A percentile compares a stretch with the other conserved stretches of the same genome.
Evolutionary conservation across 2,888 invertebrate genomes (phyloP).

Genomic region (Cephus pygmeus): DNA sequence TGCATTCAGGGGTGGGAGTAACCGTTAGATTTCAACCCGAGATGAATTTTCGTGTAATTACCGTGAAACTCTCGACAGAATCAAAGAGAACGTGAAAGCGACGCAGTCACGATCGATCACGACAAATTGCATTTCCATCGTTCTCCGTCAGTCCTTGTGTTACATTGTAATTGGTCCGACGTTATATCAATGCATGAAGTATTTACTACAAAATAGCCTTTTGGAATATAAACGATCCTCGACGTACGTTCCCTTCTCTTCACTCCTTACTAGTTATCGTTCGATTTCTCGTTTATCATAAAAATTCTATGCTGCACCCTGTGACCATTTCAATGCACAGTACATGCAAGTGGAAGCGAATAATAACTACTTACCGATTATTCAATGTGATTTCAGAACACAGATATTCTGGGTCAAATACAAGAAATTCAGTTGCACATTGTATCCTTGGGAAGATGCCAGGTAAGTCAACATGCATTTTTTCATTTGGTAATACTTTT

Average conservation of each 20-base stretch:
- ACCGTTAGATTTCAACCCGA: background rate
- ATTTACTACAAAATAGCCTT: background rate
- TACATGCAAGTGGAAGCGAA: background rate
- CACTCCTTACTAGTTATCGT: background rate
- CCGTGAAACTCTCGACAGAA: no score
- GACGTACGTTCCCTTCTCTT: background rate
- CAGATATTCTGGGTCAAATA: conserved; percentile 69
- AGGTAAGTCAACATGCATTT: conserved; percentile 65
- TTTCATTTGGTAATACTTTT: background rate
- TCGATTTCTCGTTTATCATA: background rate
- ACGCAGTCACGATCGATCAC: no score
- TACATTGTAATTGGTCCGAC: background rate
- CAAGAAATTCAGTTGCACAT: conserved; percentile 73
- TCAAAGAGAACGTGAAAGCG: no score
- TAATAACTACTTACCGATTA: background rate
- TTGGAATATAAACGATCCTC: background rate
- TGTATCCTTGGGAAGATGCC: conserved; percentile 70
- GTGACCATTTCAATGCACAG: no score
- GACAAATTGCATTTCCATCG: background rate
- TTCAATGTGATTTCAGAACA: conserved; percentile 61
- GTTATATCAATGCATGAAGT: background rate
- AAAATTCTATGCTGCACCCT: no score
- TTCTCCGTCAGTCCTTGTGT: background rate
- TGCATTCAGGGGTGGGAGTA: background rate
- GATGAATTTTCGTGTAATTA: background rate